phyloP scores from a whole-genome alignment of 2,797 vertebrate species.

The Garrulus glandarius region DNA sequence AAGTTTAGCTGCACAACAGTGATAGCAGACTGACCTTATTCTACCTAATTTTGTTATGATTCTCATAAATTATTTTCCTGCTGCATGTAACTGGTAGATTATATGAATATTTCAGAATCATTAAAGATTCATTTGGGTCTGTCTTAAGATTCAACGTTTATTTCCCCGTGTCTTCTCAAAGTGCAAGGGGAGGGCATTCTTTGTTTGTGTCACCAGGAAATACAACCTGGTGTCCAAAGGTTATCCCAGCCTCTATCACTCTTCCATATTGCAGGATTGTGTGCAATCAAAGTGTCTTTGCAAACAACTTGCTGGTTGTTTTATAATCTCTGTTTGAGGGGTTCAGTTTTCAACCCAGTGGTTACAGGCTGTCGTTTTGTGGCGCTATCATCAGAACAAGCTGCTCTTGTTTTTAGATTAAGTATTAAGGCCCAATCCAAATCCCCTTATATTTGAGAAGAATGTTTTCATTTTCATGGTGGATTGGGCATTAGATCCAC shows the following conservation, averaged over 20 bases:
- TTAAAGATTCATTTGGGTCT: neutral
- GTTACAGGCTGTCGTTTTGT: neutral
- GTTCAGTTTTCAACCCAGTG: fast-evolving
- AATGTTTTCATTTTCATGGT: neutral
- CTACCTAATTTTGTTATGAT: neutral
- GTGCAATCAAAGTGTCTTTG: neutral
- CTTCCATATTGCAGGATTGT: neutral
- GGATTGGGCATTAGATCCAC: neutral
- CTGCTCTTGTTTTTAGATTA: conserved; percentile 42
- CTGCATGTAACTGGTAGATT: neutral
- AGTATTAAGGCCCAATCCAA: neutral
- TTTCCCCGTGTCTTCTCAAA: neutral
- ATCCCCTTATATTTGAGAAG: neutral
- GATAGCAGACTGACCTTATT: neutral
- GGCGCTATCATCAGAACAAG: neutral
- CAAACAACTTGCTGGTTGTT: neutral
- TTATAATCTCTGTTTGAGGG: neutral
- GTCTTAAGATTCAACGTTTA: neutral
- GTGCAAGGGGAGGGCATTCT: neutral
- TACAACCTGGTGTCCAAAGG: neutral
- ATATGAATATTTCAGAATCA: neutral
- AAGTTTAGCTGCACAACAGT: neutral
- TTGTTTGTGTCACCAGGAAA: neutral
- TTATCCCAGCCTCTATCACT: neutral
- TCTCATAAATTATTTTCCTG: neutral